Evolutionary conservation across 2,888 invertebrate species (phyloP).

Genomic region (Lomographa bimaculata): DNA sequence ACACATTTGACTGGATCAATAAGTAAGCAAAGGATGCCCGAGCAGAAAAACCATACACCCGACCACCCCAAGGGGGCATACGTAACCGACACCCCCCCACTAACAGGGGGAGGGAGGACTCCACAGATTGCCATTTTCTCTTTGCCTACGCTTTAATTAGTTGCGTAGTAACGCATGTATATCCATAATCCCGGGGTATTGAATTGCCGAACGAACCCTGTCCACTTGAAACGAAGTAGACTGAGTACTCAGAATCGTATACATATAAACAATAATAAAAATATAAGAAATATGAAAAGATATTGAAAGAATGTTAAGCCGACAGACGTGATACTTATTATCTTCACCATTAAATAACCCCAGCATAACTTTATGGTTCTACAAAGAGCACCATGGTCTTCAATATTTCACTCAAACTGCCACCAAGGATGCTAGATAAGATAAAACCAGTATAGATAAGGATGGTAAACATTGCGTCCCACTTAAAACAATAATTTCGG

Average conservation of each 20-base stretch:
- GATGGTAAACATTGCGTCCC: slow-evolving; percentile 39
- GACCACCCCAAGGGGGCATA: slow-evolving; percentile 82
- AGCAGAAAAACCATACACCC: slow-evolving; percentile 85
- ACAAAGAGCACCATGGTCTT: slow-evolving; percentile 35
- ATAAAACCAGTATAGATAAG: slow-evolving; percentile 52
- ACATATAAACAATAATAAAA: slow-evolving; percentile 4
- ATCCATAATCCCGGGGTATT: slow-evolving; percentile 77
- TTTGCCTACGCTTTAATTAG: slow-evolving; percentile 84
- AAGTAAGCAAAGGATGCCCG: slow-evolving; percentile 85
- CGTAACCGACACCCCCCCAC: slow-evolving; percentile 84
- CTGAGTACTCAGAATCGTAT: neutral
- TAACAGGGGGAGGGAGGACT: slow-evolving; percentile 79
- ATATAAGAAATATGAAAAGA: neutral
- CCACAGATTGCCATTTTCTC: slow-evolving; percentile 84
- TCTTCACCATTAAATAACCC: slow-evolving; percentile 19
- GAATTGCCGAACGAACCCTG: slow-evolving; percentile 49
- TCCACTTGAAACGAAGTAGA: slow-evolving; percentile 17
- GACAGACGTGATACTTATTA: slow-evolving; percentile 8
- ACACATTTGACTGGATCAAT: slow-evolving; percentile 85
- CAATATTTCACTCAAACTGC: slow-evolving; percentile 46
- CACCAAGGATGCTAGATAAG: slow-evolving; percentile 56
- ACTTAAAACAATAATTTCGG: slow-evolving; percentile 40
- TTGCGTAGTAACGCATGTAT: slow-evolving; percentile 82
- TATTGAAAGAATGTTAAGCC: slow-evolving; percentile 2
- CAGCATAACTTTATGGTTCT: slow-evolving; percentile 23